Evolutionary conservation across 2,113 vertebrate genomes (phyloP).

Genomic region (Spea multiplicata): DNA sequence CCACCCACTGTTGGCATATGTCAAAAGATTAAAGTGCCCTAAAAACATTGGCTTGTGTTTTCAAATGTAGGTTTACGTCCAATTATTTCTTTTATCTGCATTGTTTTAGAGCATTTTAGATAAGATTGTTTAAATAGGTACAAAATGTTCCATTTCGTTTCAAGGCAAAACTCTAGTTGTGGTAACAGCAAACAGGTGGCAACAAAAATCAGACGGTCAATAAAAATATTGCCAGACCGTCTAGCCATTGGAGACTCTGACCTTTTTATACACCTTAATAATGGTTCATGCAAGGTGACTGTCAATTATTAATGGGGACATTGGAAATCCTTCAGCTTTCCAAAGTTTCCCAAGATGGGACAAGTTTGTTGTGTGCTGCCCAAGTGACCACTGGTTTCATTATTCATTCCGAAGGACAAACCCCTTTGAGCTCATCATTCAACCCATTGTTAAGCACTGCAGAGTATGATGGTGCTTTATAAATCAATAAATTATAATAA

Average conservation of each 20-base stretch:
- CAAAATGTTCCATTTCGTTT: not conserved
- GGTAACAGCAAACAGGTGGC: not conserved
- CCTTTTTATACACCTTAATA: not conserved
- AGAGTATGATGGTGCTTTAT: too few relatives aligned
- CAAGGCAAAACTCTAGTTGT: not conserved
- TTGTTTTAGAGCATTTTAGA: not conserved
- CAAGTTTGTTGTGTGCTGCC: too few relatives aligned
- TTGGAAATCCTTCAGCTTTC: not conserved
- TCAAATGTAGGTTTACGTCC: not conserved
- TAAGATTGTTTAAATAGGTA: not conserved
- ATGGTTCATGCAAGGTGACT: not conserved
- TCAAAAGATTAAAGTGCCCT: not conserved
- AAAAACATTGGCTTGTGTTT: not conserved
- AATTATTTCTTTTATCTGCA: not conserved
- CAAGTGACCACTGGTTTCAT: too few relatives aligned
- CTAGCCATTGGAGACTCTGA: slow-evolving; percentile 5
- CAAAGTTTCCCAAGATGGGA: too few relatives aligned
- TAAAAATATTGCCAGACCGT: slow-evolving; percentile 6
- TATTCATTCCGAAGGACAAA: too few relatives aligned
- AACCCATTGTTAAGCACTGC: too few relatives aligned
- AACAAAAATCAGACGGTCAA: not conserved
- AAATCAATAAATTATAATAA: too few relatives aligned
- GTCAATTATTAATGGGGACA: slow-evolving; percentile 4
- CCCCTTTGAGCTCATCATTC: too few relatives aligned
- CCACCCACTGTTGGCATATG: too few relatives aligned